phyloP scores from a whole-genome alignment of 2,113 vertebrate species.

The Euleptes europaea region DNA sequence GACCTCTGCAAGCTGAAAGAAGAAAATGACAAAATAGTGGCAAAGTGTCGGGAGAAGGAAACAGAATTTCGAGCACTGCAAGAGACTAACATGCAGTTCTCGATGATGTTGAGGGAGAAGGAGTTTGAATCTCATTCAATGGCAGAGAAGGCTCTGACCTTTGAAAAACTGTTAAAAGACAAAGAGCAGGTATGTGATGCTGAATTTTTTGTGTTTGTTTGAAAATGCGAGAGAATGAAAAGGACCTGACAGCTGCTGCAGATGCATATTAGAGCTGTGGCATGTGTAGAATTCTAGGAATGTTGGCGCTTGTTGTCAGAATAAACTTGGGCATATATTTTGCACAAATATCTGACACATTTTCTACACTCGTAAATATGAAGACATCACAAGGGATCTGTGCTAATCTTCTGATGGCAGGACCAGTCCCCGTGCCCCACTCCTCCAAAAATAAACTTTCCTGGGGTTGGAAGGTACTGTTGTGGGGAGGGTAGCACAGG shows the following conservation, averaged over 20 bases:
- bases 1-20: conserved; percentile 88
- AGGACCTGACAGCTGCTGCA: background rate
- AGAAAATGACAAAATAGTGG: conserved; percentile 88
- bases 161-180: conserved; percentile 93
- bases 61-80: conserved; percentile 93
- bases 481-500: too few relatives aligned
- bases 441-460: too few relatives aligned
- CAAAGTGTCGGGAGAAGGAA: conserved; percentile 85
- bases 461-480: too few relatives aligned
- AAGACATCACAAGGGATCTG: too few relatives aligned
- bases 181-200: conserved; percentile 86
- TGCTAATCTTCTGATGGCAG: background rate
- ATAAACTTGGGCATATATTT: background rate
- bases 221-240: background rate
- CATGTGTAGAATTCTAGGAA: background rate
- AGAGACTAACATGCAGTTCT: conserved; percentile 96
- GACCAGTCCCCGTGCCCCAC: background rate
- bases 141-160: conserved; percentile 89
- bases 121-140: conserved; percentile 90
- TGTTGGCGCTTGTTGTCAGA: background rate
- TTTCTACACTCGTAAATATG: too few relatives aligned
- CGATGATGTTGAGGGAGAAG: conserved; percentile 91
- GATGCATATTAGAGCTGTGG: background rate
- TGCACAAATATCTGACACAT: background rate
- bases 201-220: background rate